These are phyloP conservation scores for Rhabditoides inermis DNA, from an alignment of 2,888 invertebrate species.

Conservation along the genomic window DNA sequence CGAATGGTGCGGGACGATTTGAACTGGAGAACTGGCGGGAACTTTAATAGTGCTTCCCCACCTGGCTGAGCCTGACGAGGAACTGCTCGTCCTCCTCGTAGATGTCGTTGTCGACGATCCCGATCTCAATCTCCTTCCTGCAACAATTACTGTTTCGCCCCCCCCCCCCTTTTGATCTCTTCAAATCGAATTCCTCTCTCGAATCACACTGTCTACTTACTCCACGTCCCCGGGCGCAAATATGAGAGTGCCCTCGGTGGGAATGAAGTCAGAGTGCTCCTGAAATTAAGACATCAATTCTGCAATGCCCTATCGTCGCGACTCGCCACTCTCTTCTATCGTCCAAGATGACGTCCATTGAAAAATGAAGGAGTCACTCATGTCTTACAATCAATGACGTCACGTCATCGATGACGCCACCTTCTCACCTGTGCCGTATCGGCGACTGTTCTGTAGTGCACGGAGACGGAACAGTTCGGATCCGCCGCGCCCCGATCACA, in stretches of 20 bases:
- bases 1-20: too few species aligned
- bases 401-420: too few species aligned
- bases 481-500: conserved; percentile 80
- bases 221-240: conserved; percentile 43
- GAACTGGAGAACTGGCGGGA: too few species aligned
- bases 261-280: conserved; percentile 85
- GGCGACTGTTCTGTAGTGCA: conserved; percentile 71
- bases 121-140: conserved; percentile 73
- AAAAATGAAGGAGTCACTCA: too few species aligned
- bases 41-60: conserved; percentile 15
- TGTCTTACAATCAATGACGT: too few species aligned
- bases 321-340: too few species aligned
- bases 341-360: too few species aligned
- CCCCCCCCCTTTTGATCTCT: neutral
- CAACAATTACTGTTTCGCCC: neutral
- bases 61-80: conserved; percentile 68
- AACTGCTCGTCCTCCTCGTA: conserved; percentile 99
- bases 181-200: too few species aligned
- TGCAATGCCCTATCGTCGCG: too few species aligned
- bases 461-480: conserved; percentile 68
- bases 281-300: too few species aligned
- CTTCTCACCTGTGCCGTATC: conserved; percentile 95
- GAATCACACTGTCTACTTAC: conserved; percentile 13
- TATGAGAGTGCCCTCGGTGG: conserved; percentile 60
- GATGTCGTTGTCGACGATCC: conserved; percentile 93